Base-by-base conservation (phyloP, 2,797 vertebrate genomes). In the Australoheros facetus region DNA sequence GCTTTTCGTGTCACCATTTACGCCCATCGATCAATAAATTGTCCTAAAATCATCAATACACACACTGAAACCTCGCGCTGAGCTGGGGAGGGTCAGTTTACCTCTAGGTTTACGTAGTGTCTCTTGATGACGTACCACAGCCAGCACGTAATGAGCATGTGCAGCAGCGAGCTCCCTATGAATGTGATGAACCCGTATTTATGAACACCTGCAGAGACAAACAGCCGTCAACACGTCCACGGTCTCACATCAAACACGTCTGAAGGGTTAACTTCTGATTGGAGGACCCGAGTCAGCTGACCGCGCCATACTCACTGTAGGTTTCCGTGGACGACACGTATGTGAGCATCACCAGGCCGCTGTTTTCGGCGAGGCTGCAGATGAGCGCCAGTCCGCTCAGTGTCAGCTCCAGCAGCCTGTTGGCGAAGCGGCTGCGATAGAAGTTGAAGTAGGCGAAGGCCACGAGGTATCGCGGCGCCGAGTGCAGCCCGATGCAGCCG, bases 301-400 rank as follows among this genome's bases (percentile, higher is more conserved):
- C 57, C 0, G 4, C 0, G 2, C 2, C 2, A 3, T 12, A 91
- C 93, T 91, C 78, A 98, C 98, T 93, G 87, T 97, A 97, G 64
- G 95, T 96, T 54, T 99, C 98, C 0, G 96, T 96, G 42, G 98
- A 99, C n/a, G 96, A 95, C 85, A 99, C 96, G 1, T 97, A 98
- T 1, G 98, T 99, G 77, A 99, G 97, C 53, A 97, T 89, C 48
- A 99, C 95, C 30, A 99, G 96, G 1, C 96, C 96, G 0, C 94
- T 73, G 91, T 97, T 98, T 85, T 99, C 98, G 0, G 93, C 77
- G 2, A 97, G 76, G 75, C 94, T 96, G 89, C 95, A 94, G 60
- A 93, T 6, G 6, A 98, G 95, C 39, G 94, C 96, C 88, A 93
- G 4, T 12, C 76, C 79, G 77, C 96, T 96, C 9, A 97, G 88